Evolutionary conservation across 2,113 vertebrate genomes (phyloP), one percentile per base, ranked within the genome.

Genomic region (Haemorhous mexicanus): DNA sequence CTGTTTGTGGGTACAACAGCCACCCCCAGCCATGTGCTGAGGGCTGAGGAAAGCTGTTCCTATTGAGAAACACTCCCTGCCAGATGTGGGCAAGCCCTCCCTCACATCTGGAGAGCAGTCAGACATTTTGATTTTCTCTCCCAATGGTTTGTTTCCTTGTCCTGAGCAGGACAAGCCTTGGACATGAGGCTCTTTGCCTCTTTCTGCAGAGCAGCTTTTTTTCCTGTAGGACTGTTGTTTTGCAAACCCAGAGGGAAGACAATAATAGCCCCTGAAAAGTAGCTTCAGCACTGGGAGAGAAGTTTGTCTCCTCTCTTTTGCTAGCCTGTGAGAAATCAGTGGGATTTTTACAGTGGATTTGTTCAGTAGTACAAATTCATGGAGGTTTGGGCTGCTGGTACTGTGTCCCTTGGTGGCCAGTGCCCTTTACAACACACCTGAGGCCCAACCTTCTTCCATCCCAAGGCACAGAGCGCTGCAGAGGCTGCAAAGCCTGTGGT

Each of bases 1-100:
- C 91, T 94, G 95, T 95, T 95, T 95, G 82, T 59, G 84, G 90
- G 84, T 52, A 24, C 87, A 91, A 44, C 39, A 90, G 67, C 81
- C 82, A 0, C 91, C 87, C 74, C 72, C 83, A 89, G 84, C 55
- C n/a, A 1, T 87, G 80, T 78, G 86, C 83, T 0, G 1, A 91
- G 69, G 89, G 87, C 89, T 87, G 89, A 69, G 82, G 41, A 95
- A 95, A 78, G 81, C 70, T 63, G 50, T 39, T 94, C 41, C 70
- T 67, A 69, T 53, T 85, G 74, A 28, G 39, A 89, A 95, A 93
- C 47, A 20, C 62, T 87, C 93, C 58, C 66, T 76, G 87, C 91
- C 94, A 96, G 93, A 93, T 85, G 93, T 94, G 82, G 87, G 43
- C 53, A 89, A 94, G 62, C 41, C 67, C 22, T 89, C 63, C 37